phyloP scores from a whole-genome alignment of 2,888 invertebrate species.

The Phorcus lineatus region DNA sequence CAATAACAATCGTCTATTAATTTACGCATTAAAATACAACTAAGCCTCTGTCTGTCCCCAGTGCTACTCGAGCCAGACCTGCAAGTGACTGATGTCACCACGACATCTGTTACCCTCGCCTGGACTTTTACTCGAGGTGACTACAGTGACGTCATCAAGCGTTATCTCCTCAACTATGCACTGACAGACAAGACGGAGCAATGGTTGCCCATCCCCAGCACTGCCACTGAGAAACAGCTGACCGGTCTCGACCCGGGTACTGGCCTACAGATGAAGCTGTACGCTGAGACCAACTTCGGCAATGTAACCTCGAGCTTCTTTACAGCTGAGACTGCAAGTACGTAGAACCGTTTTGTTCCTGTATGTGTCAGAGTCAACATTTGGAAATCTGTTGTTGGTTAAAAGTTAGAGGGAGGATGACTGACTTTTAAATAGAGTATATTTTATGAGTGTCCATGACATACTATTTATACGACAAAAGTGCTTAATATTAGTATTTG shows the following conservation, averaged over 20 bases:
- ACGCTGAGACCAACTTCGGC: slow-evolving; percentile 27
- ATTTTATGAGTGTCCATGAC: too few species aligned
- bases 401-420: too few species aligned
- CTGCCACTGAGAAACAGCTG: not conserved
- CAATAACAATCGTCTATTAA: too few species aligned
- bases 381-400: too few species aligned
- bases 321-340: slow-evolving; percentile 14
- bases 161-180: slow-evolving; percentile 17
- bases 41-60: not conserved
- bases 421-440: too few species aligned
- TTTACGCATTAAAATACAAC: too few species aligned
- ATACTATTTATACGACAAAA: too few species aligned
- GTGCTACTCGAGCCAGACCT: not conserved
- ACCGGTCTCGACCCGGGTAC: slow-evolving; percentile 24
- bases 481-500: too few species aligned
- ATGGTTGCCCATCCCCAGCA: not conserved
- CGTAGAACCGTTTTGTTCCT: not conserved
- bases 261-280: not conserved
- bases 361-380: too few species aligned
- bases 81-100: slow-evolving; percentile 18
- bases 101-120: slow-evolving; percentile 12
- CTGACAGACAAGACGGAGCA: not conserved
- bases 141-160: slow-evolving; percentile 15
- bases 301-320: not conserved
- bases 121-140: slow-evolving; percentile 29